phyloP scores from a whole-genome alignment of 2,888 invertebrate species.

The Salpingus planirostris region DNA sequence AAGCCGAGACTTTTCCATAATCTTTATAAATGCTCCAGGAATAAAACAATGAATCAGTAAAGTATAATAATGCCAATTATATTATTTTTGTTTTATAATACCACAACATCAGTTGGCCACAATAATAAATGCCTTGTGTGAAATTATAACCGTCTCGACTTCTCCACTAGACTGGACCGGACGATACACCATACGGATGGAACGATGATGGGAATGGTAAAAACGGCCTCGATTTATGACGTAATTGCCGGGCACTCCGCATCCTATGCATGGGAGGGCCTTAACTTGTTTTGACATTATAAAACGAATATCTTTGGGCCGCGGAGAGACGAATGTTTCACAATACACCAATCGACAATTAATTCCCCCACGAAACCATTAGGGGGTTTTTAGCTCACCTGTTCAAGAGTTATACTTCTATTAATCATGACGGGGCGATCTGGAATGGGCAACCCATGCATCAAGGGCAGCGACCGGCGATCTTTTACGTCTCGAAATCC shows the following conservation, averaged over 20 bases:
- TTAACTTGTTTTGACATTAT: slow-evolving; percentile 35
- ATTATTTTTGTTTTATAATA: slow-evolving; percentile 27
- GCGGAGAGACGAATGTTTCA: too few species aligned
- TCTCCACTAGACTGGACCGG: neutral
- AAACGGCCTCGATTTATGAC: slow-evolving; percentile 30
- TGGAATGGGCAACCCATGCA: too few species aligned
- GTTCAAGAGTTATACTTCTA: slow-evolving; percentile 35
- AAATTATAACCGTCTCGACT: slow-evolving; percentile 15
- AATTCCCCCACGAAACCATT: slow-evolving; percentile 34
- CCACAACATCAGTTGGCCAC: too few species aligned
- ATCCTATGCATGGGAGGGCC: too few species aligned
- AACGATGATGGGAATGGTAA: slow-evolving; percentile 20
- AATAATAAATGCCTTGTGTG: slow-evolving; percentile 24
- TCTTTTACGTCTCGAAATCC: too few species aligned
- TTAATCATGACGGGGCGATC: too few species aligned
- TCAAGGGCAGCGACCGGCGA: too few species aligned
- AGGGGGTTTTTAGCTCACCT: slow-evolving; percentile 35
- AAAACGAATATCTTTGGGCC: slow-evolving; percentile 22
- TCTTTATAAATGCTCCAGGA: slow-evolving; percentile 18
- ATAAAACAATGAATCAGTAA: slow-evolving; percentile 31
- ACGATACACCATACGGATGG: neutral
- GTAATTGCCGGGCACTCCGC: slow-evolving; percentile 28
- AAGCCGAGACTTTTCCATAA: too few species aligned
- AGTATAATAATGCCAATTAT: slow-evolving; percentile 30
- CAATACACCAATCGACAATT: slow-evolving; percentile 36